A percentile compares a stretch with the other conserved stretches of the same genome.
Conservation (phyloP, 2,113 vertebrate species). For the Carassius gibelio region DNA sequence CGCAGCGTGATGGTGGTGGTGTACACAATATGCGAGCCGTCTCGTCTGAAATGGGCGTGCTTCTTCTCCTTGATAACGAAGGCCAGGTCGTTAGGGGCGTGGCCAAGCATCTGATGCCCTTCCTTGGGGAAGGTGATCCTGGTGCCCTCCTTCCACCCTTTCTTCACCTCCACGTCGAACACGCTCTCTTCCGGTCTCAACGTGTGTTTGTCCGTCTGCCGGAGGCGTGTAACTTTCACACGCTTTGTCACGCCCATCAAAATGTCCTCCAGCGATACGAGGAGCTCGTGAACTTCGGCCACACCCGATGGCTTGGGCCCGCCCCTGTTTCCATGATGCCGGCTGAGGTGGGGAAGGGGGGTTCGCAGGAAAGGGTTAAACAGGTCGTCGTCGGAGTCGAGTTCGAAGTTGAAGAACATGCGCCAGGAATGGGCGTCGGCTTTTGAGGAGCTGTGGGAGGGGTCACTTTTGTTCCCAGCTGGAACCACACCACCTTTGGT, state of each 20-base stretch:
- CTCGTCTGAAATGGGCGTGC: slow-evolving; percentile 87
- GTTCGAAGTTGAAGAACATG: slow-evolving; percentile 88
- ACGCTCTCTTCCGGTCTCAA: slow-evolving; percentile 89
- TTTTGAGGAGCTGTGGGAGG: slow-evolving; percentile 83
- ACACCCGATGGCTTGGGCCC: slow-evolving; percentile 74
- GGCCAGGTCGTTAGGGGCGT: slow-evolving; percentile 89
- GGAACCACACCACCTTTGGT: slow-evolving; percentile 83
- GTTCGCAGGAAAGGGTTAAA: slow-evolving; percentile 88
- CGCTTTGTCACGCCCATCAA: slow-evolving; percentile 90
- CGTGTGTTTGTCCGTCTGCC: slow-evolving; percentile 86
- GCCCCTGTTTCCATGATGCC: slow-evolving; percentile 77
- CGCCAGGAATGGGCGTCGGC: slow-evolving; percentile 89
- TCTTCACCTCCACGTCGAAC: slow-evolving; percentile 95
- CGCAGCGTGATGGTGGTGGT: slow-evolving; percentile 88
- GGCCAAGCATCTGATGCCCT: slow-evolving; percentile 88
- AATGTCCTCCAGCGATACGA: slow-evolving; percentile 91
- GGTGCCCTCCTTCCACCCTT: slow-evolving; percentile 95
- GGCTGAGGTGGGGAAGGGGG: slow-evolving; percentile 79
- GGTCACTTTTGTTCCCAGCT: slow-evolving; percentile 80
- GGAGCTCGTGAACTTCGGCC: slow-evolving; percentile 79
- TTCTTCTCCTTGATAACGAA: slow-evolving; percentile 94
- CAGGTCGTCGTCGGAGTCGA: slow-evolving; percentile 86
- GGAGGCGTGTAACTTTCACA: slow-evolving; percentile 90
- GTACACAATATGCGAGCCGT: slow-evolving; percentile 92
- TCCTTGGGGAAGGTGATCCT: slow-evolving; percentile 96